Evolutionary conservation across 2,888 invertebrate genomes (phyloP).

Genomic region (Pycnomerus fuliginosus): DNA sequence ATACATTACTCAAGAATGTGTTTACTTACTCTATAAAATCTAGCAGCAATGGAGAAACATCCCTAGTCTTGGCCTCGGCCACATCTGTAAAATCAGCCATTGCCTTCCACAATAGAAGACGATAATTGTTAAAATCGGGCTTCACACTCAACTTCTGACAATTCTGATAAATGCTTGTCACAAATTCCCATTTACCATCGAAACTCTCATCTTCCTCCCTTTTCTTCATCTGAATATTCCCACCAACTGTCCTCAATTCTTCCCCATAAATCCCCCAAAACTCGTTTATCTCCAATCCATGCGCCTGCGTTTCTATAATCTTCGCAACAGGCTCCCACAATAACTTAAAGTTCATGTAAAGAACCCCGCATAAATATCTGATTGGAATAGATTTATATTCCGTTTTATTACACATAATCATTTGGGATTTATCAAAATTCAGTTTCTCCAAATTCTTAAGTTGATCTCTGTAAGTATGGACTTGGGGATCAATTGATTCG

Average conservation of each 20-base stretch:
- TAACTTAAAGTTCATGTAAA: slow-evolving; percentile 85
- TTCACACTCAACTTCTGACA: slow-evolving; percentile 54
- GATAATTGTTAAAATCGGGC: slow-evolving; percentile 73
- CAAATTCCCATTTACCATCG: slow-evolving; percentile 30
- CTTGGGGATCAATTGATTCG: slow-evolving; percentile 68
- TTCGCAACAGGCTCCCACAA: slow-evolving; percentile 83
- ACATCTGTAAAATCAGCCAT: slow-evolving; percentile 72
- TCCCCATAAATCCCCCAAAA: slow-evolving; percentile 74
- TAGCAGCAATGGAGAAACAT: slow-evolving; percentile 77
- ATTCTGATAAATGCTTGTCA: slow-evolving; percentile 40
- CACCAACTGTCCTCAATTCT: slow-evolving; percentile 59
- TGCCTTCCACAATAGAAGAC: slow-evolving; percentile 78
- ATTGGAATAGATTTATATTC: slow-evolving; percentile 67
- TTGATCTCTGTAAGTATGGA: slow-evolving; percentile 80
- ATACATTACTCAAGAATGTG: not conserved
- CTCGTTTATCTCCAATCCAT: slow-evolving; percentile 57
- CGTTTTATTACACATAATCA: slow-evolving; percentile 56
- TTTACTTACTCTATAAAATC: slow-evolving; percentile 64
- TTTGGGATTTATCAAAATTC: slow-evolving; percentile 61
- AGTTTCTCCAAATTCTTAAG: slow-evolving; percentile 73
- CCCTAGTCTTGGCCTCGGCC: slow-evolving; percentile 78
- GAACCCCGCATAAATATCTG: slow-evolving; percentile 75
- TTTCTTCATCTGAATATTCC: slow-evolving; percentile 48
- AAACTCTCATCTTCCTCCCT: slow-evolving; percentile 21
- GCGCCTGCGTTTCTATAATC: slow-evolving; percentile 74